Conservation (phyloP, 2,797 vertebrate species). For the Scomberomorus guttatus region DNA sequence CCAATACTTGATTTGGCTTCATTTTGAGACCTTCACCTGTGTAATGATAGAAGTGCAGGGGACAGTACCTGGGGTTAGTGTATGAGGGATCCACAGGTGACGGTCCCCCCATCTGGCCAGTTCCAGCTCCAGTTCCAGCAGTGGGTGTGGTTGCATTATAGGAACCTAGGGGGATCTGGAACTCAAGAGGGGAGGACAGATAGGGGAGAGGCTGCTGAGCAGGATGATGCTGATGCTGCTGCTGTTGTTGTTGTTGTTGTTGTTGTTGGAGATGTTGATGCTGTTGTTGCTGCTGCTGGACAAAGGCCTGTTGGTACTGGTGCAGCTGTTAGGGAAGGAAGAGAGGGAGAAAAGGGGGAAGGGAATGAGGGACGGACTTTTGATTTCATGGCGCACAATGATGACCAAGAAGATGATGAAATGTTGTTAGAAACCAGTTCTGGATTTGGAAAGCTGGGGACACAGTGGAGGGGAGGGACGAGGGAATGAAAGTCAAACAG, state of each 20-base stretch:
- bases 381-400: constrained; percentile 67
- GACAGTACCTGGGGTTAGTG: constrained; percentile 85
- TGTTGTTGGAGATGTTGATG: constrained; percentile 84
- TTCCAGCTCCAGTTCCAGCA: constrained; percentile 58
- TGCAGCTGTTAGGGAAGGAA: constrained; percentile 86
- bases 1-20: no score
- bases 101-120: constrained; percentile 72
- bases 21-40: no score
- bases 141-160: constrained; percentile 79
- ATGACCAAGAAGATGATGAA: constrained; percentile 63
- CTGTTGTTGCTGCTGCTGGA: constrained; percentile 91
- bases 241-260: constrained; percentile 83
- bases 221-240: constrained; percentile 83
- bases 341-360: constrained; percentile 58
- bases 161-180: constrained; percentile 87
- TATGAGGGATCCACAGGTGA: constrained; percentile 83
- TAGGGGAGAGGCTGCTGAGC: constrained; percentile 88
- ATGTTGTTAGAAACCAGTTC: constrained; percentile 75
- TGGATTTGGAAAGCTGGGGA: constrained; percentile 72
- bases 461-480: constrained; percentile 50
- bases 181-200: constrained; percentile 91
- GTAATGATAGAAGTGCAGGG: neutral
- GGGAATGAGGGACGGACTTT: constrained; percentile 72
- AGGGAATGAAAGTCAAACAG: constrained; percentile 66
- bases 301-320: constrained; percentile 94